These are phyloP conservation scores for Littorina saxatilis DNA, from an alignment of 1,140 invertebrate genomes.

Conservation along the genomic window DNA sequence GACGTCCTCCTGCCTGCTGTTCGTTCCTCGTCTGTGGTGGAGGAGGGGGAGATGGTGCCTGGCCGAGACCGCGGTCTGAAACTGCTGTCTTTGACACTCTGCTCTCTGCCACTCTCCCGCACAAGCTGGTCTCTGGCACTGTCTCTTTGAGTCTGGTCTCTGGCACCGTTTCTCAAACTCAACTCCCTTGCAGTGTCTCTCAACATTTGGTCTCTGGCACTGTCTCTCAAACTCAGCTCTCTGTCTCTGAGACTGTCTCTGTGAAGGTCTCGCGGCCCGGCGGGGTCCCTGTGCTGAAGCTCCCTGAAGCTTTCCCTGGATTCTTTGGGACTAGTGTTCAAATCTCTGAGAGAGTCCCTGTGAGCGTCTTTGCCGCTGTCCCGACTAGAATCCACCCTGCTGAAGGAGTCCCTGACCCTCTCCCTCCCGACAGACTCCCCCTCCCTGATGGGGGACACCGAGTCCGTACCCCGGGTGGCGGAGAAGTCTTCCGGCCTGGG, in stretches of 20 bases:
- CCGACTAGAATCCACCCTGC: neutral
- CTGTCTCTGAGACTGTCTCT: constrained; percentile 28
- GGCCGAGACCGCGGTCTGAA: neutral
- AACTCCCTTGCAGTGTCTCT: too few species aligned
- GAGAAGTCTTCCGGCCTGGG: constrained; percentile 14
- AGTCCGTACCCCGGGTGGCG: too few species aligned
- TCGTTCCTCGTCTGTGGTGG: constrained; percentile 19
- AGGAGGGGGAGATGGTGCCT: constrained; percentile 27
- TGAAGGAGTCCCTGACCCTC: constrained; percentile 1
- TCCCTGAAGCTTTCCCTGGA: too few species aligned
- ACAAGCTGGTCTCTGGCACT: too few species aligned
- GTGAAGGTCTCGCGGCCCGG: neutral
- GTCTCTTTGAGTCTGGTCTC: too few species aligned
- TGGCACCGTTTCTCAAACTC: too few species aligned
- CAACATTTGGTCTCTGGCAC: neutral
- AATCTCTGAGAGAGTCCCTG: neutral
- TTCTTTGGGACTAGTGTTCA: too few species aligned
- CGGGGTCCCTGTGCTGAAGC: too few species aligned
- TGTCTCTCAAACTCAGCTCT: constrained; percentile 22
- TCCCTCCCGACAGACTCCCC: too few species aligned
- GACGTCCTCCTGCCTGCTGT: constrained; percentile 4
- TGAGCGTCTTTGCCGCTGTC: constrained; percentile 18
- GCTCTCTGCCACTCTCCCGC: too few species aligned
- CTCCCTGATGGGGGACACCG: too few species aligned
- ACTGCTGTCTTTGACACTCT: too few species aligned